A percentile compares a stretch with the other conserved stretches of the same genome.
Conservation (phyloP, 35 echinoderm and acorn worm species). For the Heliocidaris erythrogramma region DNA sequence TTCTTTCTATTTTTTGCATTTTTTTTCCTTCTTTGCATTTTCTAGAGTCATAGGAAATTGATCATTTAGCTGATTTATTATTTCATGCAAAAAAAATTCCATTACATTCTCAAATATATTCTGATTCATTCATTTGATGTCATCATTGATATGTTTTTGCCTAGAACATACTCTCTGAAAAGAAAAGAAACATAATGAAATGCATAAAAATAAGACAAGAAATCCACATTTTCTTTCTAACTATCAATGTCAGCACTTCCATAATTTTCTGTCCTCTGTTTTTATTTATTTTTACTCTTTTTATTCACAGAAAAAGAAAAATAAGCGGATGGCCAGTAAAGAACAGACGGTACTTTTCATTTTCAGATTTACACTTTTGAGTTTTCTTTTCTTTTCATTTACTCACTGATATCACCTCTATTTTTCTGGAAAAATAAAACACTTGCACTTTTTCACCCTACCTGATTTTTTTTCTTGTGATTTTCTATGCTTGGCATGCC, state of each 20-base stretch:
- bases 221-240: background rate
- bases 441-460: slow-evolving; percentile 5
- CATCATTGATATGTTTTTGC: slow-evolving; percentile 13
- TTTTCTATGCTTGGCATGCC: background rate
- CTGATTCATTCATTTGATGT: slow-evolving; percentile 27
- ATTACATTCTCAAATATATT: slow-evolving; percentile 22
- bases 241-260: slow-evolving; percentile 25
- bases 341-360: slow-evolving; percentile 70
- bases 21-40: slow-evolving; percentile 20
- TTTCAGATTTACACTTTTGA: slow-evolving; percentile 46
- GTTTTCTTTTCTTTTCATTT: slow-evolving; percentile 39
- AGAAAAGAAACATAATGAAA: slow-evolving; percentile 29
- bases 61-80: slow-evolving; percentile 26
- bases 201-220: background rate
- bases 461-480: slow-evolving; percentile 20
- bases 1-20: slow-evolving; percentile 23
- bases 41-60: slow-evolving; percentile 11
- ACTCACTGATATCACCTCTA: slow-evolving; percentile 8
- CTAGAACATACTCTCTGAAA: background rate
- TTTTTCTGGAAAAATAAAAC: slow-evolving; percentile 6
- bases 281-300: slow-evolving; percentile 45
- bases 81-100: slow-evolving; percentile 10
- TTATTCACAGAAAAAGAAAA: slow-evolving; percentile 81
- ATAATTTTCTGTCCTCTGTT: slow-evolving; percentile 30
- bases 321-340: slow-evolving; percentile 72